Evolutionary conservation across 1,140 invertebrate species (phyloP).

Genomic region (Drosophila lowei): DNA sequence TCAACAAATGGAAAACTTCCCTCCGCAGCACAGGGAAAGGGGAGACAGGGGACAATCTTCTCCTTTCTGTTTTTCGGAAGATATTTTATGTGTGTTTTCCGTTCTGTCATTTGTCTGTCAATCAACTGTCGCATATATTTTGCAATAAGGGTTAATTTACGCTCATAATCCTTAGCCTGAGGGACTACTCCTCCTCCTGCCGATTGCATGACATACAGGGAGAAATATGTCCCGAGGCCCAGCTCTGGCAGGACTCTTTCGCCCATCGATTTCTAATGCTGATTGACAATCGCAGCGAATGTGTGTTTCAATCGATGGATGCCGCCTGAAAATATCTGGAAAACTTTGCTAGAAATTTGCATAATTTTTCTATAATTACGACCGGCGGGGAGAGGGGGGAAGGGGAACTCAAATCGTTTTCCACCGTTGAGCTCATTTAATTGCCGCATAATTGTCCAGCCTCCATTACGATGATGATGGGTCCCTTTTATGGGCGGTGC

Average conservation of each 20-base stretch:
- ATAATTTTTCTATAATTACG: conserved; percentile 60
- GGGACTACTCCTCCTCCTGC: neutral
- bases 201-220: conserved; percentile 50
- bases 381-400: too few relatives aligned
- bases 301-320: conserved; percentile 14
- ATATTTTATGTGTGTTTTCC: conserved; percentile 59
- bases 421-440: conserved; percentile 62
- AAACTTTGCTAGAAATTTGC: conserved; percentile 42
- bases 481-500: neutral
- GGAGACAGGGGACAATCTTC: neutral
- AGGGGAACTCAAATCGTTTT: conserved; percentile 33
- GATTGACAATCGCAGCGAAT: conserved; percentile 61
- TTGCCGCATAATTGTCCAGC: conserved; percentile 63
- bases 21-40: neutral
- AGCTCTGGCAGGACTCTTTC: conserved; percentile 20
- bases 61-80: conserved; percentile 12
- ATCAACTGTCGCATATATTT: conserved; percentile 80
- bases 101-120: conserved; percentile 78
- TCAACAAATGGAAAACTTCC: conserved; percentile 57
- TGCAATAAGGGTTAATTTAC: conserved; percentile 81
- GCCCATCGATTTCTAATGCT: conserved; percentile 74
- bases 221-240: conserved; percentile 54
- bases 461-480: conserved; percentile 43
- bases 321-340: conserved; percentile 6
- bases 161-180: conserved; percentile 72